A percentile compares a stretch with the other conserved stretches of the same genome.
phyloP scores from a whole-genome alignment of 92 coral and sea anemone species.

The Scolanthus callimorphus region DNA sequence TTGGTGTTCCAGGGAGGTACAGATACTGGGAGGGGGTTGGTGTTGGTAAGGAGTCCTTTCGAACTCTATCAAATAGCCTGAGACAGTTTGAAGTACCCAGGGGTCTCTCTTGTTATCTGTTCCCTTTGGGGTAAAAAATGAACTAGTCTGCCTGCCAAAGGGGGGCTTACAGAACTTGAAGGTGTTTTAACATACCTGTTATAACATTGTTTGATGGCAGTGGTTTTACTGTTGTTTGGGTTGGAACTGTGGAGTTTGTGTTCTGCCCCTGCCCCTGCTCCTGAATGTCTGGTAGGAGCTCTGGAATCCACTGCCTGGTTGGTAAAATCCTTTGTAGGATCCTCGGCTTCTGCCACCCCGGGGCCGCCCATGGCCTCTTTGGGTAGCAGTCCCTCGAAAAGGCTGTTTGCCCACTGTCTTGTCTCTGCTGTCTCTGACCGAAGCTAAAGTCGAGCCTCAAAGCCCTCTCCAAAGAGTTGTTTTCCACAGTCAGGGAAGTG shows the following conservation, averaged over 20 bases:
- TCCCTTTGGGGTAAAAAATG: neutral
- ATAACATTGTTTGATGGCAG: neutral
- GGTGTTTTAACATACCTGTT: neutral
- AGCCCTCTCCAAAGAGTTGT: conserved; percentile 35
- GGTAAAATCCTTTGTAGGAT: neutral
- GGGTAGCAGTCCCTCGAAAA: conserved; percentile 11
- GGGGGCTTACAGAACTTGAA: neutral
- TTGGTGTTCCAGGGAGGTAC: no score
- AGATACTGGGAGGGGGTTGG: no score
- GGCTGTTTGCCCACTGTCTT: neutral
- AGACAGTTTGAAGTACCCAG: no score
- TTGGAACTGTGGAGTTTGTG: no score
- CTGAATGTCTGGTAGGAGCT: neutral
- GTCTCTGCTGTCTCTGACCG: conserved; percentile 32
- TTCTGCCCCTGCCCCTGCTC: neutral
- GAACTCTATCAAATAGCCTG: no score
- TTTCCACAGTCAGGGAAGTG: conserved; percentile 22
- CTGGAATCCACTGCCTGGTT: no score
- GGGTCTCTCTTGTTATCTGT: no score
- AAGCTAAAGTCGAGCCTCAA: conserved; percentile 27
- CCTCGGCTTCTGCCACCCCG: conserved; percentile 11
- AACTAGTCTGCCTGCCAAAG: neutral
- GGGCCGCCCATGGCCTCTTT: conserved; percentile 20
- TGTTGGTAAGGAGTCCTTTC: no score
- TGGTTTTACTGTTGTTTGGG: neutral